A percentile compares a stretch with the other conserved stretches of the same genome.
Evolutionary conservation across 2,888 invertebrate genomes (phyloP).

Genomic region (Lymantria dispar): DNA sequence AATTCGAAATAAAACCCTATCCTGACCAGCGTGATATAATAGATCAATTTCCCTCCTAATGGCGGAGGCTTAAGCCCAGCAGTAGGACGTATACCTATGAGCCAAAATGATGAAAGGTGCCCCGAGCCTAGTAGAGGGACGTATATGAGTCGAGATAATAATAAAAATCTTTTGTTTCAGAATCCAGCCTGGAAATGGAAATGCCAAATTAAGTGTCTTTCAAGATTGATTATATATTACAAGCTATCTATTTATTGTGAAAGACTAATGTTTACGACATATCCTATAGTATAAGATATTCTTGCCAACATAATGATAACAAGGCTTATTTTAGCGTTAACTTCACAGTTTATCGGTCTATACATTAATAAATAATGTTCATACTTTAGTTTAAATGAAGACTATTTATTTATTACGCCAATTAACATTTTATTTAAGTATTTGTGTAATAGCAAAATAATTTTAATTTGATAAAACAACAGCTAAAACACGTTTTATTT

Average conservation of each 20-base stretch:
- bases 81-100: no score
- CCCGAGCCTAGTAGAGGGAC: no score
- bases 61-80: no score
- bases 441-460: no score
- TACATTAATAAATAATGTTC: not conserved
- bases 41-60: no score
- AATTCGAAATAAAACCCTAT: no score
- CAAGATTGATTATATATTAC: slow-evolving; percentile 24
- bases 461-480: no score
- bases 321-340: slow-evolving; percentile 56
- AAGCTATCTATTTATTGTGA: slow-evolving; percentile 32
- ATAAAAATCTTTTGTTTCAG: slow-evolving; percentile 47
- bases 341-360: slow-evolving; percentile 14
- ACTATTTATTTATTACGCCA: no score
- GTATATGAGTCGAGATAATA: not conserved
- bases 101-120: no score
- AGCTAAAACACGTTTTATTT: no score
- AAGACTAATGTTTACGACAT: slow-evolving; percentile 55
- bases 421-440: no score
- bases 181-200: slow-evolving; percentile 53
- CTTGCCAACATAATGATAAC: slow-evolving; percentile 41
- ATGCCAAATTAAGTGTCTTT: slow-evolving; percentile 47
- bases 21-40: no score
- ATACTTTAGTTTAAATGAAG: not conserved
- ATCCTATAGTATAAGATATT: slow-evolving; percentile 49